phyloP scores from a whole-genome alignment of 1,140 invertebrate genomes.

The Homalodisca vitripennis region DNA sequence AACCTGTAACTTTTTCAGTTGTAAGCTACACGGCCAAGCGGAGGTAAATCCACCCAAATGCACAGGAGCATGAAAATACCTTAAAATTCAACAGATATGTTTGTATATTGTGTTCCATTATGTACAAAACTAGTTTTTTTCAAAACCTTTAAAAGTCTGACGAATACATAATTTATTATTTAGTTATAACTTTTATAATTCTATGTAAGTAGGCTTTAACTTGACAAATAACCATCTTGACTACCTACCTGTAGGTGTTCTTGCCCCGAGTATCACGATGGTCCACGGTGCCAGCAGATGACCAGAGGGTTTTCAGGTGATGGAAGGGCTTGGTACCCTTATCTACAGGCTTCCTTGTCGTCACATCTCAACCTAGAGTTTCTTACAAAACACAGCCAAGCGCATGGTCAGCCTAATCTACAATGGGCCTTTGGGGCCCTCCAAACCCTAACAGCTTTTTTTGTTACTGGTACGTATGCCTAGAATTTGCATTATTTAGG shows the following conservation, averaged over 20 bases:
- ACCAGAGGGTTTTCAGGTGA: constrained; percentile 10
- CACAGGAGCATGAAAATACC: too few relatives aligned
- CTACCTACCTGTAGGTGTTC: background rate
- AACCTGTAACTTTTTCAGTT: too few relatives aligned
- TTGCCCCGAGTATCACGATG: background rate
- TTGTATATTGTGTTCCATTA: too few relatives aligned
- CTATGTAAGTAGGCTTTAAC: too few relatives aligned
- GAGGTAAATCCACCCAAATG: too few relatives aligned
- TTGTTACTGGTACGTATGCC: constrained; percentile 38
- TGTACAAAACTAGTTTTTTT: too few relatives aligned
- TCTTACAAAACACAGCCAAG: background rate
- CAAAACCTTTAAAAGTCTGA: too few relatives aligned
- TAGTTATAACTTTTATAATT: too few relatives aligned
- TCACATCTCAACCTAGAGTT: constrained; percentile 17
- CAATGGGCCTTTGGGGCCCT: constrained; percentile 46
- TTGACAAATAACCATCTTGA: too few relatives aligned
- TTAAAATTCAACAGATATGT: too few relatives aligned
- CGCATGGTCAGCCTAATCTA: constrained; percentile 7
- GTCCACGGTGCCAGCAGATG: constrained; percentile 6
- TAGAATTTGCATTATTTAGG: background rate
- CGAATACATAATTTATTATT: too few relatives aligned
- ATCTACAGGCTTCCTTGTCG: background rate
- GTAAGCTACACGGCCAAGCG: too few relatives aligned
- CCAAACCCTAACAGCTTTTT: constrained; percentile 50
- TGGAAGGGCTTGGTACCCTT: constrained; percentile 14